phyloP scores from a whole-genome alignment of 1,140 invertebrate species.

The Eufriesea mexicana region DNA sequence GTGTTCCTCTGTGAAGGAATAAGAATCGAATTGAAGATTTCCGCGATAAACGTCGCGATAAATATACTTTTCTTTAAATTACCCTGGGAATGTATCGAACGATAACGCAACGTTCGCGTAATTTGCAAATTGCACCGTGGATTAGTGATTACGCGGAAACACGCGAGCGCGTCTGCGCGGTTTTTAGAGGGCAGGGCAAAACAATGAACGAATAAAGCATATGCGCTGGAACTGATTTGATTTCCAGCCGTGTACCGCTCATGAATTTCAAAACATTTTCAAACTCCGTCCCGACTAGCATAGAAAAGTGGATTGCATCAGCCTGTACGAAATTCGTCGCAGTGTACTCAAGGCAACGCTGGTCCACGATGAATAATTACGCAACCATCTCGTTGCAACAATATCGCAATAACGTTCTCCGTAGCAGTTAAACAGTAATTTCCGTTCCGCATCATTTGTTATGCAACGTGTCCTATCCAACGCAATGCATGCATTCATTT shows the following conservation, averaged over 20 bases:
- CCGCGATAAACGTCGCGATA: background rate
- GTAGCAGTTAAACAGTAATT: slow-evolving; percentile 39
- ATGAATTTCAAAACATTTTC: background rate
- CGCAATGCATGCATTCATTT: slow-evolving; percentile 35
- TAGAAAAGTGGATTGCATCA: background rate
- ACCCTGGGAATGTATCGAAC: no score
- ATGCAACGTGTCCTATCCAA: slow-evolving; percentile 7
- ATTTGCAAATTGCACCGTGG: background rate
- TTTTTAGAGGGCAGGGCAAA: background rate
- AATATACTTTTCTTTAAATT: background rate
- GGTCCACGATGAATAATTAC: slow-evolving; percentile 35
- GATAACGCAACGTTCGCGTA: background rate
- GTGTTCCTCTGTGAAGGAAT: no score
- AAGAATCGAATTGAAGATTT: background rate
- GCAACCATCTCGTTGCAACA: slow-evolving; percentile 30
- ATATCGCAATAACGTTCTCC: slow-evolving; percentile 24
- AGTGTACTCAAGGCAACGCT: background rate
- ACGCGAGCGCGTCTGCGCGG: background rate
- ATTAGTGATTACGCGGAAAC: background rate
- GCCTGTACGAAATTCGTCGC: background rate
- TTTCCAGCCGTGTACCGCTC: no score
- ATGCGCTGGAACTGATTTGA: background rate
- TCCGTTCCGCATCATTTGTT: slow-evolving; percentile 30
- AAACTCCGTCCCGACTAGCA: no score
- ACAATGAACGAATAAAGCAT: background rate